Evolutionary conservation across 1,140 invertebrate species (phyloP).

Genomic region (Marisa cornuarietis): DNA sequence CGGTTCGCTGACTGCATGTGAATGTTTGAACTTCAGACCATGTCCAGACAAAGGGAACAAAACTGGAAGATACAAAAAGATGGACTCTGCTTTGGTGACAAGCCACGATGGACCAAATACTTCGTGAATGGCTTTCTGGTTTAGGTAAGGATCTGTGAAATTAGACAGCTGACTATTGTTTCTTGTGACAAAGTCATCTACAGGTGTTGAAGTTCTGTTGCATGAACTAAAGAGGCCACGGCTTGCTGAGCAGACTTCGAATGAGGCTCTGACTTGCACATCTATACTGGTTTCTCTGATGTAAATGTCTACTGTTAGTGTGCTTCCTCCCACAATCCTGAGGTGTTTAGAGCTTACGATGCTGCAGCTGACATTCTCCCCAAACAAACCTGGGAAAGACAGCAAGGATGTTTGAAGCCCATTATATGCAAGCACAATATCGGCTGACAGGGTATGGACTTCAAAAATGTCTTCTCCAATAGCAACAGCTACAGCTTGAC

Average conservation of each 20-base stretch:
- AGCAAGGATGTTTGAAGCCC: neutral
- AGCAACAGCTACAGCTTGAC: conserved; percentile 22
- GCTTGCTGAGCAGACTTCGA: conserved; percentile 31
- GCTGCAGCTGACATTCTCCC: neutral
- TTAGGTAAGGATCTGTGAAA: conserved; percentile 23
- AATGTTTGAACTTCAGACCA: conserved; percentile 30
- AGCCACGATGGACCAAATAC: conserved; percentile 39
- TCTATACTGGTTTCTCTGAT: conserved; percentile 23
- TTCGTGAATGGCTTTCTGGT: conserved; percentile 35
- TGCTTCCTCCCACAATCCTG: conserved; percentile 7
- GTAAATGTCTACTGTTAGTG: conserved; percentile 26
- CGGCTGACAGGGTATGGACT: conserved; percentile 13
- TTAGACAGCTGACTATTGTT: conserved; percentile 26
- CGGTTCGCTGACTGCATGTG: conserved; percentile 22
- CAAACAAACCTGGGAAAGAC: conserved; percentile 2
- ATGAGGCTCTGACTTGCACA: conserved; percentile 19
- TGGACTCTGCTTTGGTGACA: conserved; percentile 23
- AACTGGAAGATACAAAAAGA: conserved; percentile 17
- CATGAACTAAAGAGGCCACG: conserved; percentile 36
- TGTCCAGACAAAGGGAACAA: conserved; percentile 27
- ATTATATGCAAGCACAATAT: conserved; percentile 3
- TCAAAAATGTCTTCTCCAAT: conserved; percentile 22
- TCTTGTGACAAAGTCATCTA: conserved; percentile 37
- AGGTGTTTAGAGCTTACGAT: conserved; percentile 15
- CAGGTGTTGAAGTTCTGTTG: conserved; percentile 11